phyloP scores from a whole-genome alignment of 2,888 invertebrate genomes.

The Ecdyonurus torrentis region DNA sequence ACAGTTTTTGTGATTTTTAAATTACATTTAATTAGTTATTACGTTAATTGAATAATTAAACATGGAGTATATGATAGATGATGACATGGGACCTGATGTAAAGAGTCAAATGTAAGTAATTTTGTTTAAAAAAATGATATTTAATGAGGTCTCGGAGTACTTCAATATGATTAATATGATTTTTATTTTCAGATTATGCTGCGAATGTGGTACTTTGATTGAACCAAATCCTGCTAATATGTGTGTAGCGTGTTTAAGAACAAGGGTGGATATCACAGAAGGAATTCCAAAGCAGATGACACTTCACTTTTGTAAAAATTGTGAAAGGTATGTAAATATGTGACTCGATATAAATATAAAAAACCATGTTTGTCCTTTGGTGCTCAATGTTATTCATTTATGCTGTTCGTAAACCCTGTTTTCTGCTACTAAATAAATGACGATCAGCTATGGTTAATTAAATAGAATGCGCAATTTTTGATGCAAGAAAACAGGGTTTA shows the following conservation, averaged over 20 bases:
- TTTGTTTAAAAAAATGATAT: background rate
- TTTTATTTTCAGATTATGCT: slow-evolving; percentile 52
- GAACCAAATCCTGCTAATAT: slow-evolving; percentile 94
- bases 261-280: slow-evolving; percentile 87
- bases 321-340: slow-evolving; percentile 61
- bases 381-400: too few species aligned
- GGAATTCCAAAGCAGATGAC: slow-evolving; percentile 88
- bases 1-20: too few species aligned
- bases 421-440: too few species aligned
- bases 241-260: slow-evolving; percentile 87
- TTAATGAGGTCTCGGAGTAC: background rate
- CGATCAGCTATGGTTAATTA: too few species aligned
- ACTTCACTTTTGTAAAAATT: slow-evolving; percentile 79
- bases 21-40: too few species aligned
- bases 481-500: too few species aligned
- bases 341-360: too few species aligned
- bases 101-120: background rate
- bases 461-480: too few species aligned
- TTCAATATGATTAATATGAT: background rate
- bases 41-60: background rate
- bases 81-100: background rate
- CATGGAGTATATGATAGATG: background rate
- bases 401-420: too few species aligned
- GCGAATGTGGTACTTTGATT: slow-evolving; percentile 83
- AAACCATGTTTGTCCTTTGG: too few species aligned